Conservation (phyloP, 2,113 vertebrate species). For the Lepus europaeus region DNA sequence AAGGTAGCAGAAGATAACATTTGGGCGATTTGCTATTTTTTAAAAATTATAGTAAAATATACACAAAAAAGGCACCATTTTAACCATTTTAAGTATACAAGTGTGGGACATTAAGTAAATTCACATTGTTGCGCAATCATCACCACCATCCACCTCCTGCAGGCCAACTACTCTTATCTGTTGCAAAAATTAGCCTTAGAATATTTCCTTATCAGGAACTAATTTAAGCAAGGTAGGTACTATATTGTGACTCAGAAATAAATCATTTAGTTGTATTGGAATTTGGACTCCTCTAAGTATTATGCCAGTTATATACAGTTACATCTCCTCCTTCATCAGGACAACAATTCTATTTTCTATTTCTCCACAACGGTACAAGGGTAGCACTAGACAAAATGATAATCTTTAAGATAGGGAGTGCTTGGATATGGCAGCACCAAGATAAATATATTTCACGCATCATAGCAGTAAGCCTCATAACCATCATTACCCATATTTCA, state of each 20-base stretch:
- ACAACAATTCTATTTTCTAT: neutral
- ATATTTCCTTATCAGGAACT: constrained; percentile 19
- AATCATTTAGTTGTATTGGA: neutral
- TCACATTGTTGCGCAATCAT: neutral
- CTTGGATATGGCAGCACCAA: neutral
- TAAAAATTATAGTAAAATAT: neutral
- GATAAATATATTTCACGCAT: neutral
- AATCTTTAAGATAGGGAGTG: neutral
- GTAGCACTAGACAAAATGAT: neutral
- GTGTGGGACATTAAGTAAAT: neutral
- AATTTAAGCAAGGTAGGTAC: neutral
- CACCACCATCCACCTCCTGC: too few relatives aligned
- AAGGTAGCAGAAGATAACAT: neutral
- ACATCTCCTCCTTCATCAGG: neutral
- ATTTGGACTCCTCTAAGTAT: neutral
- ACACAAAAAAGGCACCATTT: neutral
- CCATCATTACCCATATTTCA: neutral
- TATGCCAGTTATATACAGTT: neutral
- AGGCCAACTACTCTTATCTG: neutral
- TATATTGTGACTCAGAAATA: neutral
- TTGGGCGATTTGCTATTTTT: neutral
- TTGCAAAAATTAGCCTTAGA: neutral
- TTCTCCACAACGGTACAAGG: neutral
- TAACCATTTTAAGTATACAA: neutral
- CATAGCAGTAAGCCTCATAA: neutral